A percentile compares a stretch with the other conserved stretches of the same genome.
phyloP scores from a whole-genome alignment of 2,113 vertebrate species.

The Poicephalus gulielmi region DNA sequence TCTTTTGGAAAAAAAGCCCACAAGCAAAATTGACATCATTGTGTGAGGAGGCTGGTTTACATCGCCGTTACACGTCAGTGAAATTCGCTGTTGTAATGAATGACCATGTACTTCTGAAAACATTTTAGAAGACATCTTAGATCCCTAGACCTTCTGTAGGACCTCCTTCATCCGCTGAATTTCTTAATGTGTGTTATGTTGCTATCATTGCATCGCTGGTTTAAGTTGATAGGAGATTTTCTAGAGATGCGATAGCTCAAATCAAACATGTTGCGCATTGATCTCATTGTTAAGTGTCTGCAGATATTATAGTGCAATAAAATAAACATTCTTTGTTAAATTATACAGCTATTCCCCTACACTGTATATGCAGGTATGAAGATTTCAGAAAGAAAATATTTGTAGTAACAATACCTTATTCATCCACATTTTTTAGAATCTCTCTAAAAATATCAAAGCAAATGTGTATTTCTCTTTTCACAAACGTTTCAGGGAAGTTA shows the following conservation, averaged over 20 bases:
- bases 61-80: background rate
- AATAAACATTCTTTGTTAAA: background rate
- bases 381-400: background rate
- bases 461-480: background rate
- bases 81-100: background rate
- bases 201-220: background rate
- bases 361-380: background rate
- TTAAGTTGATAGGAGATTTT: background rate
- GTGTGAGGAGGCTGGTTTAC: background rate
- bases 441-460: background rate
- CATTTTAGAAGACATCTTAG: background rate
- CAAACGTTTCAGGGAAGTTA: background rate
- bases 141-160: background rate
- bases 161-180: background rate
- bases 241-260: background rate
- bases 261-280: background rate
- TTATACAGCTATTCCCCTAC: background rate
- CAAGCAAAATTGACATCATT: background rate
- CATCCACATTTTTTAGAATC: background rate
- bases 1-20: background rate
- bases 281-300: background rate
- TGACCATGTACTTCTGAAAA: background rate
- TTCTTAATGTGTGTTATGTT: background rate
- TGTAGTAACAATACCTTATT: background rate
- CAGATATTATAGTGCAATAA: background rate